Evolutionary conservation across 1,140 invertebrate species (phyloP).

Genomic region (Drosophila nigromelanica): DNA sequence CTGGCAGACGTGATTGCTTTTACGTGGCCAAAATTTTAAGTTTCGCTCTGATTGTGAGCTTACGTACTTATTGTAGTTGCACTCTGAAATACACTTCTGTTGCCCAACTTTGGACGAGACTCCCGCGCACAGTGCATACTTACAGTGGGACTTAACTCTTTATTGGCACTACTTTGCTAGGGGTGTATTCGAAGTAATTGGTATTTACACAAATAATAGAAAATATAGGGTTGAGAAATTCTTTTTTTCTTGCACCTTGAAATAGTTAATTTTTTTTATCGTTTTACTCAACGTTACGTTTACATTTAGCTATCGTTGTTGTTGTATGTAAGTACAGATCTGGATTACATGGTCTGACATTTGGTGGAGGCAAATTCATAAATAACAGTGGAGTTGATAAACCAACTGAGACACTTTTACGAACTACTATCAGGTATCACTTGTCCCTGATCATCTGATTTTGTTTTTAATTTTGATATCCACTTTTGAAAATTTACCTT

Average conservation of each 20-base stretch:
- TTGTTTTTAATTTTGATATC: too few relatives aligned
- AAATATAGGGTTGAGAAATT: background rate
- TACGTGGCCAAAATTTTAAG: constrained; percentile 59
- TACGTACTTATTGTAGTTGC: background rate
- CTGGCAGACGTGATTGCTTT: constrained; percentile 59
- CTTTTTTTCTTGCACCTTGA: too few relatives aligned
- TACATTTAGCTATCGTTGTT: too few relatives aligned
- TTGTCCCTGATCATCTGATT: too few relatives aligned
- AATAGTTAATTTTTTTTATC: too few relatives aligned
- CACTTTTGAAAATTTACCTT: too few relatives aligned
- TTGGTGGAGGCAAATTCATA: constrained; percentile 21
- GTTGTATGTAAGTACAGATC: too few relatives aligned
- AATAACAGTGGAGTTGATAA: background rate
- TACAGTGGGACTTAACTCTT: background rate
- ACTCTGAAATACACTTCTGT: background rate
- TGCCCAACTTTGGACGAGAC: background rate
- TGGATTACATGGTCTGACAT: constrained; percentile 44
- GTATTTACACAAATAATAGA: background rate
- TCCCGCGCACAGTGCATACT: background rate
- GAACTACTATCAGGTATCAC: too few relatives aligned
- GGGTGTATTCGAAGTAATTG: background rate
- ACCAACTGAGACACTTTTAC: too few relatives aligned
- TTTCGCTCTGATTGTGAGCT: constrained; percentile 42
- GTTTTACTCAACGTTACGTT: too few relatives aligned
- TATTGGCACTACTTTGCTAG: background rate